These are phyloP conservation scores for Aurelia aurita DNA, from an alignment of 30 jellyfish, hydroid and myxozoan genomes.

Conservation along the genomic window DNA sequence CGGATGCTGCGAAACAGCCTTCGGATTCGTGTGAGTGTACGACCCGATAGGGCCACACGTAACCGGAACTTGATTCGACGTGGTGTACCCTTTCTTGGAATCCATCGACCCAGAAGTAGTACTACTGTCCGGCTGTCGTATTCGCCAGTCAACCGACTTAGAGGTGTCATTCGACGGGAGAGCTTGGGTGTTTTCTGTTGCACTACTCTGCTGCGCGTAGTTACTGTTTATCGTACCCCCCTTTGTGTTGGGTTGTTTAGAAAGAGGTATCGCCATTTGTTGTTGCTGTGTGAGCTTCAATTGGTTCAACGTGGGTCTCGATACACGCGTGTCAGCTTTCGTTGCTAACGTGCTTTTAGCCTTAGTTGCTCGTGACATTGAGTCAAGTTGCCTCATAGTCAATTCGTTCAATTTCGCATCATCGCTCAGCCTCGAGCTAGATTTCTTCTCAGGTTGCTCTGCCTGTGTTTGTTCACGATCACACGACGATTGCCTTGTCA, in stretches of 20 bases:
- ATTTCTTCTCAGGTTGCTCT: constrained; percentile 52
- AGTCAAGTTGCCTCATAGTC: constrained; percentile 78
- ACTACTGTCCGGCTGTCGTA: constrained; percentile 2
- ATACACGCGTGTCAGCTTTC: constrained; percentile 75
- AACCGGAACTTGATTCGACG: constrained; percentile 21
- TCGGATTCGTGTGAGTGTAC: constrained; percentile 26
- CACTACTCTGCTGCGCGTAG: not conserved
- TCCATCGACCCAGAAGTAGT: constrained; percentile 20
- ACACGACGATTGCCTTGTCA: constrained; percentile 13
- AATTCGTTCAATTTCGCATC: constrained; percentile 67
- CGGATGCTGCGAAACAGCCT: no score
- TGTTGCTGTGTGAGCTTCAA: constrained; percentile 85
- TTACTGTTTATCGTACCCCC: not conserved
- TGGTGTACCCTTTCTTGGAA: constrained; percentile 11
- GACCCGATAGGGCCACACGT: constrained; percentile 8
- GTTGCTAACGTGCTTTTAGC: constrained; percentile 45
- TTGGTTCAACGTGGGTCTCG: constrained; percentile 92
- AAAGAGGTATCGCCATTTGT: constrained; percentile 65
- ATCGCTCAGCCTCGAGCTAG: constrained; percentile 30
- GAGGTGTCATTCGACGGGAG: constrained; percentile 6
- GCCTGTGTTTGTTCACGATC: constrained; percentile 18
- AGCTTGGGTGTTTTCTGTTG: not conserved
- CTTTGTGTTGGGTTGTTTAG: constrained; percentile 12
- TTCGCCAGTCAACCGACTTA: constrained; percentile 11
- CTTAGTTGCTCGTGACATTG: constrained; percentile 74